Evolutionary conservation across 2,113 vertebrate genomes (phyloP).

Genomic region (Tiliqua scincoides): DNA sequence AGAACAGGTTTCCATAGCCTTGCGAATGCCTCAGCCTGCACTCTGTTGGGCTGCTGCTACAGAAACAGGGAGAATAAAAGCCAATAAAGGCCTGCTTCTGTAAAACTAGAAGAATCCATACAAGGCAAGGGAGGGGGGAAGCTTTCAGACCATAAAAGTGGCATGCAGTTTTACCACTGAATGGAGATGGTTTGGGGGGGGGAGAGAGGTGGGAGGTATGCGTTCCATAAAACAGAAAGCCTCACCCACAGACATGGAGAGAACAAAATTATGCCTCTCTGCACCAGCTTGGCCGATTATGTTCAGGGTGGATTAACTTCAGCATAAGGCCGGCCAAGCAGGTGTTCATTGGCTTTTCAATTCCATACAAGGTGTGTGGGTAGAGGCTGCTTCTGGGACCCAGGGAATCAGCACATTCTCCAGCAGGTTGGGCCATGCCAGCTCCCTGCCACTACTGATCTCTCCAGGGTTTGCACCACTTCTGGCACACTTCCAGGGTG

Average conservation of each 20-base stretch:
- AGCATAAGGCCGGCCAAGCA: neutral
- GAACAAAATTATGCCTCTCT: neutral
- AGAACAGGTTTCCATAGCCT: neutral
- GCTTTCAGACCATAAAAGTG: neutral
- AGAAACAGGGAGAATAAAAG: rapidly evolving
- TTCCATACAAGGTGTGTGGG: neutral
- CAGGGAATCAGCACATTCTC: neutral
- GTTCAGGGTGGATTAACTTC: neutral
- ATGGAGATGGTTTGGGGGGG: neutral
- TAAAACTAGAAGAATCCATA: neutral
- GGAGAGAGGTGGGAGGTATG: neutral
- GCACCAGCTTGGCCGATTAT: neutral
- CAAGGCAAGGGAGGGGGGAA: neutral
- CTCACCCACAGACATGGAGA: neutral
- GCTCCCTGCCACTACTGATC: neutral
- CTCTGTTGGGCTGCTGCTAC: neutral
- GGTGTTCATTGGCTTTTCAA: constrained; percentile 2
- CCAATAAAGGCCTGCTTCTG: too few relatives aligned
- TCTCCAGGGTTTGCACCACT: neutral
- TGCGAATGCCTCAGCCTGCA: neutral
- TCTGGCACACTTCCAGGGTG: neutral
- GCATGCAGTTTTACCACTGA: neutral
- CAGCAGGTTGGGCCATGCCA: neutral
- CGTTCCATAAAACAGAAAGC: constrained; percentile 10
- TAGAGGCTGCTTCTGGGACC: neutral